Percentiles rank a stretch among this genome's conserved stretches.
Conservation (phyloP, 2,888 invertebrate species). For the Phytoseiulus persimilis region DNA sequence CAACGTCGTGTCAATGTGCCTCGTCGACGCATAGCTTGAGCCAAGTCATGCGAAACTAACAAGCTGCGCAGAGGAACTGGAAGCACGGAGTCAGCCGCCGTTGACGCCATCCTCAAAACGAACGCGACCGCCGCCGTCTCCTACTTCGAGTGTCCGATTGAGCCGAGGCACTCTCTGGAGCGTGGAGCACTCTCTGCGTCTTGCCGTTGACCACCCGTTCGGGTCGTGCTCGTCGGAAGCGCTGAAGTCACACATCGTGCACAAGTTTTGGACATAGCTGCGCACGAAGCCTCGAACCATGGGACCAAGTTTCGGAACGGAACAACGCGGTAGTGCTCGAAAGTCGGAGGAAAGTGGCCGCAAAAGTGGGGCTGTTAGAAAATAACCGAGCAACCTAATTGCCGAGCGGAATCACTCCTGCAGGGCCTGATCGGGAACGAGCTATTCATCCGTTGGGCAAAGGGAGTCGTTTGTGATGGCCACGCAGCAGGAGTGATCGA, state of each 20-base stretch:
- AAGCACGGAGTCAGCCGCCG: neutral
- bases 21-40: neutral
- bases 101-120: neutral
- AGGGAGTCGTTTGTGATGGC: no score
- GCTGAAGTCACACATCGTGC: neutral
- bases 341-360: neutral
- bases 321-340: neutral
- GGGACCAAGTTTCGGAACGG: neutral
- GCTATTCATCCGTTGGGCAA: neutral
- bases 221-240: no score
- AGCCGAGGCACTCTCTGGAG: neutral
- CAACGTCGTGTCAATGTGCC: slow-evolving; percentile 5
- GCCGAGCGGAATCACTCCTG: neutral
- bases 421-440: neutral
- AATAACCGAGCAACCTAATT: neutral
- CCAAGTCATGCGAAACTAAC: slow-evolving; percentile 5
- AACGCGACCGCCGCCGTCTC: neutral
- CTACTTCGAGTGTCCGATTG: neutral
- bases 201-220: neutral
- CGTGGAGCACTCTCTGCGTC: neutral
- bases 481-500: no score
- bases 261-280: neutral
- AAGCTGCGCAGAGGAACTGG: neutral
- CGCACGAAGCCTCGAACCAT: neutral
- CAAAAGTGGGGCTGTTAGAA: neutral